Percentiles rank a stretch among this genome's conserved stretches.
phyloP scores from a whole-genome alignment of 2,888 invertebrate genomes.

The Nomada fabriciana region DNA sequence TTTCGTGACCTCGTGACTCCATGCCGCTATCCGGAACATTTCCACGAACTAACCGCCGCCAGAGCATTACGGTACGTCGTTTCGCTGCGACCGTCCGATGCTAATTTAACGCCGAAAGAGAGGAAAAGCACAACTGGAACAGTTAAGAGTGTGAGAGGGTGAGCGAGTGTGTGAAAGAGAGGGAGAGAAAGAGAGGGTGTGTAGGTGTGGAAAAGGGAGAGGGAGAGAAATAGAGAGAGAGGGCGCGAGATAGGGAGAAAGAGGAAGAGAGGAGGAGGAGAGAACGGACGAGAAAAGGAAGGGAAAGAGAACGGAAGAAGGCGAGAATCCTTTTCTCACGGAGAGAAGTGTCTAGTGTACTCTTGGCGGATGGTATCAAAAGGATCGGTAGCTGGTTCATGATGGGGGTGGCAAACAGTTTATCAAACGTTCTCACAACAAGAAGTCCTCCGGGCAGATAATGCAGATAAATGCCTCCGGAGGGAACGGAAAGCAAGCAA shows the following conservation, averaged over 20 bases:
- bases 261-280: too few relatives aligned
- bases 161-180: background rate
- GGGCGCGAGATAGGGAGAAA: too few relatives aligned
- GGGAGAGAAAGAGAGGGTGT: background rate
- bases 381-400: conserved; percentile 43
- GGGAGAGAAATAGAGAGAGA: too few relatives aligned
- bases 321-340: background rate
- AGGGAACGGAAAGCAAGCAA: conserved; percentile 26
- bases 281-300: too few relatives aligned
- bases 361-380: conserved; percentile 49
- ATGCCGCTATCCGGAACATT: background rate
- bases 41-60: background rate
- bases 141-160: background rate
- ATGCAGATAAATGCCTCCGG: conserved; percentile 56
- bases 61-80: background rate
- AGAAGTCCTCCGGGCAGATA: conserved; percentile 54
- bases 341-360: conserved; percentile 37
- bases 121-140: background rate
- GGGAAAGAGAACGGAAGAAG: too few relatives aligned
- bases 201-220: too few relatives aligned
- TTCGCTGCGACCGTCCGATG: background rate
- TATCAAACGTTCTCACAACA: conserved; percentile 33
- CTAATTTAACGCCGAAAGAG: conserved; percentile 1
- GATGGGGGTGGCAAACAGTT: conserved; percentile 54
- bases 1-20: background rate